These are phyloP conservation scores for Tenthredo distinguenda DNA, from an alignment of 2,888 invertebrate genomes.

Conservation along the genomic window DNA sequence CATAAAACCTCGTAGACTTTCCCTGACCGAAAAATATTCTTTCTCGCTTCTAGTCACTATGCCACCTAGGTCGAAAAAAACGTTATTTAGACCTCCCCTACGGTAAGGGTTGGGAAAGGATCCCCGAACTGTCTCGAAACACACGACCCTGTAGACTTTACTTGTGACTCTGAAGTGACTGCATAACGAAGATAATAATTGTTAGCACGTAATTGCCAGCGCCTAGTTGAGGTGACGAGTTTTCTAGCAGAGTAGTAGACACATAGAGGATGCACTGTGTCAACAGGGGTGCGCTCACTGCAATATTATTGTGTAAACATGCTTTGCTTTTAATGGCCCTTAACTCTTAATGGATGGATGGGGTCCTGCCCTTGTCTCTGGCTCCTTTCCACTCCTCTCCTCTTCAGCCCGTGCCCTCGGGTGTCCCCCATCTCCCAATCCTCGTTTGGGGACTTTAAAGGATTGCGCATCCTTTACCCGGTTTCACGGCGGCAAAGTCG, in stretches of 20 bases:
- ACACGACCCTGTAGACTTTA: conserved; percentile 21
- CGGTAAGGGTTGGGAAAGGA: conserved; percentile 27
- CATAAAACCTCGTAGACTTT: not conserved
- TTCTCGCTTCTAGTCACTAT: not conserved
- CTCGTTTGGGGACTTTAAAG: conserved; percentile 53
- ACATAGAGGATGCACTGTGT: conserved; percentile 53
- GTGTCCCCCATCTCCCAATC: conserved; percentile 21
- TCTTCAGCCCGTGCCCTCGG: conserved; percentile 10
- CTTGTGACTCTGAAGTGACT: conserved; percentile 17
- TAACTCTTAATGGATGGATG: conserved; percentile 55
- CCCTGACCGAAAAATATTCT: not conserved
- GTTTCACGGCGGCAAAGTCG: conserved; percentile 32
- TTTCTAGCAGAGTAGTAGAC: conserved; percentile 45
- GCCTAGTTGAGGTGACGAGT: conserved; percentile 41
- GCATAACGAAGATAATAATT: conserved; percentile 51
- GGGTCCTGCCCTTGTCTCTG: conserved; percentile 35
- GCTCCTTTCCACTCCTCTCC: conserved; percentile 28
- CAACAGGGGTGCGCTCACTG: conserved; percentile 52
- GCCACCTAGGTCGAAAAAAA: not conserved
- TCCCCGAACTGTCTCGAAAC: conserved; percentile 25
- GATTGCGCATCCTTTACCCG: conserved; percentile 50
- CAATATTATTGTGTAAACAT: conserved; percentile 55
- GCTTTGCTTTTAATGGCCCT: conserved; percentile 55
- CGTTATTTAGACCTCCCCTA: not conserved
- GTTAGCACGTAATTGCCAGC: conserved; percentile 49